Base-by-base conservation (phyloP, 2,113 vertebrate species). In the Plotosus lineatus region DNA sequence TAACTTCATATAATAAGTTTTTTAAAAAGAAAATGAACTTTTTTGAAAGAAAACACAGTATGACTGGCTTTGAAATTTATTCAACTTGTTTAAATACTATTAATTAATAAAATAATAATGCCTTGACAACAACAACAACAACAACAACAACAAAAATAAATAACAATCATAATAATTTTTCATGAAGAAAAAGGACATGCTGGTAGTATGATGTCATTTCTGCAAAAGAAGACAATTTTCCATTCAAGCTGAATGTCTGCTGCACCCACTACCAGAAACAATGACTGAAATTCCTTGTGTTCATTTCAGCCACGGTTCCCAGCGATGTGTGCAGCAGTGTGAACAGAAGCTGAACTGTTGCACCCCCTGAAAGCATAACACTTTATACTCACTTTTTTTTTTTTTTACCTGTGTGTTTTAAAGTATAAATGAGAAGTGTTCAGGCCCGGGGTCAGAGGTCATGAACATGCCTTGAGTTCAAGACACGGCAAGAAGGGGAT, bases 181-280 rank as follows among this genome's bases (percentile, higher is more conserved):
- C 21, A 42, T 11, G 0, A 46, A 69, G 4, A 6, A 66, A 23
- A n/a, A 75, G 6, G 31, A 55, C 50, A 40, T 40, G 50, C n/a
- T 81, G n/a, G 23, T 36, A 28, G 17, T 40, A 33, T 65, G 19
- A 72, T 12, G 12, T 42, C 56, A 63, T 23, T 81, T 53, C 46
- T 28, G 12, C 1, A 14, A 60, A 69, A 40, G 17, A 33, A 55
- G n/a, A n/a, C n/a, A n/a, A 63, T 2, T 50, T 7, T 6, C 31
- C 0, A 4, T 53, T 71, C 42, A 75, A 75, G 85, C 31, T 36
- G 75, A 83, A 81, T 85, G 38, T 65, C 87, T 78, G 79, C 91
- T 88, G 89, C 92, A 88, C 92, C 88, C 91, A 92, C 90, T 90
- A 94, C 93, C 92, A 94, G 93, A 94, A 94, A 94, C 92, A 92